Base-by-base conservation (phyloP, 2,888 invertebrate species). In the Balanococcus diminutus region DNA sequence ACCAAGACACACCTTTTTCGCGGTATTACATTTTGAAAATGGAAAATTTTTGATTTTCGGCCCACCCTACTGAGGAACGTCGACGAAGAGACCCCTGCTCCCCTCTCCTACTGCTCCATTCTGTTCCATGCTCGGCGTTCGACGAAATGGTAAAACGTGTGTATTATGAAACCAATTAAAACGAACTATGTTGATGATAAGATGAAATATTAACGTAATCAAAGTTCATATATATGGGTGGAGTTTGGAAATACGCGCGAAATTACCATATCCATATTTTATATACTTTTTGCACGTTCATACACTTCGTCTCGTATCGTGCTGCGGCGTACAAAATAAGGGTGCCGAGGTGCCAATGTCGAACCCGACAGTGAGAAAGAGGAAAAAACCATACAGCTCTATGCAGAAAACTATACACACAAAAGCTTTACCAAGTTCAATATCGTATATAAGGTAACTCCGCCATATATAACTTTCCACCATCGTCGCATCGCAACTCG, bases 201-300 rank as follows among this genome's bases (percentile, higher is more conserved):
- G 67, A 67, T 67, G 67, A 67, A 67, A 67, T 67, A 67, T 67
- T 67, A 67, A 67, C 67, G 67, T 67, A 67, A 67, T 67, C 67
- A 67, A 67, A 67, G 67, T 67, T 67, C 67, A 28, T 56, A 56
- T 56, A 56, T 16, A 67, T 28, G 67, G 67, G 67, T 28, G 67
- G 67, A 67, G 67, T 67, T 67, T 67, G 67, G 67, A 67, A 67
- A 67, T 67, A 67, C 67, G 67, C 67, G 67, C 67, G 28, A 67
- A 67, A 67, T 67, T 67, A 67, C 67, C 31, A 67, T 28, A 67
- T 67, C 67, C 67, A 67, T 67, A 67, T 67, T 67, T 67, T 67
- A 67, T 67, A 67, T 28, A 67, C 67, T 67, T 67, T 67, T 67
- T 67, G 67, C 67, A 67, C 67, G 67, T 67, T 67, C 22, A n/a